Percentiles rank a stretch among this genome's conserved stretches.
These are phyloP conservation scores for Cataglyphis albicans DNA, from an alignment of 2,888 invertebrate genomes.

Conservation along the genomic window DNA sequence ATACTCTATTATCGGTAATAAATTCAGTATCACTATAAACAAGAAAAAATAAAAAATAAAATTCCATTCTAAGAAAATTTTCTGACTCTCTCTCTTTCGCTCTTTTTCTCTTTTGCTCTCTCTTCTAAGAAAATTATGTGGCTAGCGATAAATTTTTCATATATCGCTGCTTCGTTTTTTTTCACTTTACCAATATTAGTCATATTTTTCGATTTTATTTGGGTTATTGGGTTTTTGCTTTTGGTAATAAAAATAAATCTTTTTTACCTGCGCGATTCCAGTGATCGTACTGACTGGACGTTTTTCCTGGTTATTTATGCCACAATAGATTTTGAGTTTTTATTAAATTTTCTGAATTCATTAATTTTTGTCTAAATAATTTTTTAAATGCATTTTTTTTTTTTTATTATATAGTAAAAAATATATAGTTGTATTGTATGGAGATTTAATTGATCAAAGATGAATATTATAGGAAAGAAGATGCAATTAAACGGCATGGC, in stretches of 20 bases:
- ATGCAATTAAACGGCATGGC: neutral
- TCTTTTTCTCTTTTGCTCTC: neutral
- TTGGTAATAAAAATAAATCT: neutral
- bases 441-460: neutral
- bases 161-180: constrained; percentile 12
- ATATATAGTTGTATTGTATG: neutral
- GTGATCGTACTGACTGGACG: neutral
- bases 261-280: neutral
- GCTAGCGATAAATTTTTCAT: constrained; percentile 29
- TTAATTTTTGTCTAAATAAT: neutral
- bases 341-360: neutral
- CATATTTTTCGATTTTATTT: constrained; percentile 12
- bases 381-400: neutral
- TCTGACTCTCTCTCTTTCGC: no score
- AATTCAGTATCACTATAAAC: constrained; percentile 16
- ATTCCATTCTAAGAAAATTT: neutral
- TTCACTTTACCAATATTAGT: neutral
- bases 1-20: constrained; percentile 23
- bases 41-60: constrained; percentile 14
- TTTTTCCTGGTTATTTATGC: neutral
- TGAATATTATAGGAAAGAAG: neutral
- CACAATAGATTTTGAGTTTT: neutral
- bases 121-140: constrained; percentile 1
- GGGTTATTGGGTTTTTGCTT: neutral
- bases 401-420: neutral